Percentiles rank a stretch among this genome's conserved stretches.
phyloP scores from a whole-genome alignment of 2,797 vertebrate genomes.

The Petrocephalus schoutedeni region DNA sequence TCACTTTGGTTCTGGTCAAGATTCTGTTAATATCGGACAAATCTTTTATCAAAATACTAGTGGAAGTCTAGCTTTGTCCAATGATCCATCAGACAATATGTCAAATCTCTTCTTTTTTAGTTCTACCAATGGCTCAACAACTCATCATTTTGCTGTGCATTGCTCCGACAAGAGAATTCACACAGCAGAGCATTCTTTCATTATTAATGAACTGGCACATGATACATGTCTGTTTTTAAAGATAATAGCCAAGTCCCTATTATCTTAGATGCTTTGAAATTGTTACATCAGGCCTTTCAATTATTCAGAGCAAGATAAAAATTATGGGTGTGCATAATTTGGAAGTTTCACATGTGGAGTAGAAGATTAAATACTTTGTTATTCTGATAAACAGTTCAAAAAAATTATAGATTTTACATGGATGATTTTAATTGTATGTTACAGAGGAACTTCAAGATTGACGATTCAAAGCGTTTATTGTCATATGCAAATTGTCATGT shows the following conservation, averaged over 20 bases:
- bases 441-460: neutral
- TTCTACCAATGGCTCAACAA: neutral
- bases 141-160: neutral
- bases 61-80: neutral
- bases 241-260: neutral
- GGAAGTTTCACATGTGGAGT: neutral
- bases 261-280: constrained; percentile 1
- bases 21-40: neutral
- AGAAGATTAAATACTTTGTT: neutral
- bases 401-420: neutral
- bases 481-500: no score
- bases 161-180: neutral
- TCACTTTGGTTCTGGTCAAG: neutral
- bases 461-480: neutral
- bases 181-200: neutral
- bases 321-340: neutral
- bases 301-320: neutral
- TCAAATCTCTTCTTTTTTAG: neutral
- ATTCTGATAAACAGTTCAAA: neutral
- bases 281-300: neutral
- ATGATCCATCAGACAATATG: neutral
- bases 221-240: neutral
- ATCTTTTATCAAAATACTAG: neutral
- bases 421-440: neutral
- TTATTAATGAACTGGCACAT: neutral